Conservation (phyloP, 2,888 invertebrate genomes). For the Strigamia maritima region DNA sequence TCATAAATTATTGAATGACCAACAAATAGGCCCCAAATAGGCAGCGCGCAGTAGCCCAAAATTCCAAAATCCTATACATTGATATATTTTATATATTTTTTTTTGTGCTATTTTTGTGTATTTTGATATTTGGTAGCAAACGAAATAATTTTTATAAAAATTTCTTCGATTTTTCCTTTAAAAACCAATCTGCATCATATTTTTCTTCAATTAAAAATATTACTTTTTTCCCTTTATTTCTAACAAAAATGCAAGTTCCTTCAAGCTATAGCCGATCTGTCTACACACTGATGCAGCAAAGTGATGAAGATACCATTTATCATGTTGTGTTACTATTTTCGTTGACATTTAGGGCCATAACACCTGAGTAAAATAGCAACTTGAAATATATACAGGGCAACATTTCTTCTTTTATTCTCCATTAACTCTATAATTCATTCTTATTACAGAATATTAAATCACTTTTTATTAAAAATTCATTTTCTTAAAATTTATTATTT, state of each 20-base stretch:
- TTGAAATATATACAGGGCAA: slow-evolving; percentile 19
- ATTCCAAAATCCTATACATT: no score
- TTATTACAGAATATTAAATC: background rate
- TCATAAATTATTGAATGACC: no score
- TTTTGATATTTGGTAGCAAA: no score
- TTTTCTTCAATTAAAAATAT: background rate
- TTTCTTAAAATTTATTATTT: no score
- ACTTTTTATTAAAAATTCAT: background rate
- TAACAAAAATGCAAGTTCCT: background rate
- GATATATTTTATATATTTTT: no score
- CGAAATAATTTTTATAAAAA: no score
- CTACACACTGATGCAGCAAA: slow-evolving; percentile 11
- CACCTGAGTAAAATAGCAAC: slow-evolving; percentile 23
- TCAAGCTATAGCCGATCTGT: slow-evolving; percentile 3
- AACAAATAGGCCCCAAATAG: no score
- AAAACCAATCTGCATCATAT: background rate
- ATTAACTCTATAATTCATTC: slow-evolving; percentile 18
- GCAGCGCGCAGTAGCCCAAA: no score
- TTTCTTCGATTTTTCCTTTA: no score
- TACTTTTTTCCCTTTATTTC: background rate
- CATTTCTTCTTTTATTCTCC: slow-evolving; percentile 23
- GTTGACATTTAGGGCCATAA: slow-evolving; percentile 20
- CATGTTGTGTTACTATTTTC: slow-evolving; percentile 1
- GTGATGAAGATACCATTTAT: slow-evolving; percentile 17
- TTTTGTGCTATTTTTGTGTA: no score